Conservation (phyloP, 2,113 vertebrate species). For the Dasyprocta punctata region DNA sequence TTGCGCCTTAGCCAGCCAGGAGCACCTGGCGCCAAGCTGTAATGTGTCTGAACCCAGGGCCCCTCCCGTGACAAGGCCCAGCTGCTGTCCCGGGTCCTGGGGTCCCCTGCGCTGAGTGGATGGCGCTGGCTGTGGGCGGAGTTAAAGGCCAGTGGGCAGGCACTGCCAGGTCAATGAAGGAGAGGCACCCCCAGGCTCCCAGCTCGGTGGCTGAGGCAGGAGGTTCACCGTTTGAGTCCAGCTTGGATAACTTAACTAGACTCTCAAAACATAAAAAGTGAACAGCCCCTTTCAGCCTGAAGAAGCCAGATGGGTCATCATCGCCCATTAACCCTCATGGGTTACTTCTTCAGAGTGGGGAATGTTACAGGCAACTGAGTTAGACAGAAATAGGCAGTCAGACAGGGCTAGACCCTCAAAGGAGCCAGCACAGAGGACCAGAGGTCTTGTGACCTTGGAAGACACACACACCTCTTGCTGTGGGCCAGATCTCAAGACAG, state of each 20-base stretch:
- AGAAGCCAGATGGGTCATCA: too few species aligned
- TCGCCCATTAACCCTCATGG: too few species aligned
- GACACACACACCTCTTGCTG: too few species aligned
- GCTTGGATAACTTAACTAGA: neutral
- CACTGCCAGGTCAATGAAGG: neutral
- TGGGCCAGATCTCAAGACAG: too few species aligned
- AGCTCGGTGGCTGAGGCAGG: neutral
- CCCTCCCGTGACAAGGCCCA: neutral
- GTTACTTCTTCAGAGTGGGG: too few species aligned
- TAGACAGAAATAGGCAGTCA: too few species aligned
- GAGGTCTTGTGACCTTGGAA: too few species aligned
- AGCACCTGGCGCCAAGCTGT: neutral
- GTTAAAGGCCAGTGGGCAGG: neutral
- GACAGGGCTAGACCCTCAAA: too few species aligned
- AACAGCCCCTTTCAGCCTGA: too few species aligned
- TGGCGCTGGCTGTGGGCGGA: accelerated
- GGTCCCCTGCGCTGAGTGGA: neutral
- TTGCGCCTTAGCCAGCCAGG: neutral
- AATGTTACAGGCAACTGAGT: too few species aligned
- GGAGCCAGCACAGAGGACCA: too few species aligned
- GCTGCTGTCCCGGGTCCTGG: neutral
- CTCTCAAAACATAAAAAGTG: too few species aligned
- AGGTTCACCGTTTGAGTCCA: neutral
- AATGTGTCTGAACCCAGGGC: neutral
- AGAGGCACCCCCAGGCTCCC: neutral